phyloP scores from a whole-genome alignment of 1,140 invertebrate genomes.

The Drosophila asahinai region DNA sequence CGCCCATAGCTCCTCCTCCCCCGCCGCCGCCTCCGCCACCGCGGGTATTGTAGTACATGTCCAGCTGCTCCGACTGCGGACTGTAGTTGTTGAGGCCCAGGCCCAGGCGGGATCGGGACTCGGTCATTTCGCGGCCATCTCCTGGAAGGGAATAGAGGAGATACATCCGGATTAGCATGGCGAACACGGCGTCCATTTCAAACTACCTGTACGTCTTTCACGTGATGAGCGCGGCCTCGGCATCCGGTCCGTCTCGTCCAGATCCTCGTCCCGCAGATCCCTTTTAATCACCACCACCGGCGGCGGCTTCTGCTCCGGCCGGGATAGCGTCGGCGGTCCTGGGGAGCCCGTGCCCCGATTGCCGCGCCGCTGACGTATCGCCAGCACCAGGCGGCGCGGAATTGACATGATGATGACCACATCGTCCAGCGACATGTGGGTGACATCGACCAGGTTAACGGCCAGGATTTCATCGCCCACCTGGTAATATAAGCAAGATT shows the following conservation, averaged over 20 bases:
- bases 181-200: constrained; percentile 64
- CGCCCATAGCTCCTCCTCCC: constrained; percentile 83
- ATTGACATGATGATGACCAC: constrained; percentile 99
- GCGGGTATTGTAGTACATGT: constrained; percentile 93
- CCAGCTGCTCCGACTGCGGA: constrained; percentile 90
- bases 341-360: constrained; percentile 89
- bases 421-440: constrained; percentile 98
- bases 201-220: constrained; percentile 86
- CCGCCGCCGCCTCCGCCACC: constrained; percentile 82
- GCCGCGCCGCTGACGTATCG: constrained; percentile 91
- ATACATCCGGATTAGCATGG: constrained; percentile 64
- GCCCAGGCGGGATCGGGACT: constrained; percentile 90
- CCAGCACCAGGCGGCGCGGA: constrained; percentile 96
- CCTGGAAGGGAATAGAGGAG: constrained; percentile 81
- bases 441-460: constrained; percentile 98
- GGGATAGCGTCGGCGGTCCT: constrained; percentile 87
- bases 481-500: constrained; percentile 71
- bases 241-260: constrained; percentile 86
- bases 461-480: constrained; percentile 99
- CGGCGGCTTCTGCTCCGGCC: constrained; percentile 93
- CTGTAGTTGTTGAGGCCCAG: constrained; percentile 88
- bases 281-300: constrained; percentile 97
- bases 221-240: constrained; percentile 85
- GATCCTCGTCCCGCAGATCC: constrained; percentile 94
- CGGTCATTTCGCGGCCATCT: constrained; percentile 90